Percentiles rank a stretch among this genome's conserved stretches.
Evolutionary conservation across 1,140 invertebrate genomes (phyloP).

Genomic region (Gerris buenoi): DNA sequence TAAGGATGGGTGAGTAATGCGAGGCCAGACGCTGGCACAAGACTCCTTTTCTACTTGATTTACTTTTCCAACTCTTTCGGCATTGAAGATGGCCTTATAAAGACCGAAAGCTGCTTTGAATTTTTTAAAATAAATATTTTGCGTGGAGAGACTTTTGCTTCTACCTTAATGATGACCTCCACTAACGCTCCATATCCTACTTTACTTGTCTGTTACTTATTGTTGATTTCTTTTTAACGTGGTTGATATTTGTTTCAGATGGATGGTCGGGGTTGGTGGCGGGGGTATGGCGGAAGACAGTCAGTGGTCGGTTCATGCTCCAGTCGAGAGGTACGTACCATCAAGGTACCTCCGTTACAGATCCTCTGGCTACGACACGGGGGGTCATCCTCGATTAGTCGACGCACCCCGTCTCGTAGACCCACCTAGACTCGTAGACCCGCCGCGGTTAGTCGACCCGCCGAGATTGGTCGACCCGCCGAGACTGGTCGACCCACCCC

Average conservation of each 20-base stretch:
- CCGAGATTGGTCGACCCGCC: neutral
- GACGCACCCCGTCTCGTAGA: neutral
- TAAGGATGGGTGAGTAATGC: no score
- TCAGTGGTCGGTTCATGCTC: neutral
- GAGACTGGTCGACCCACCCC: neutral
- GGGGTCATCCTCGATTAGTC: neutral
- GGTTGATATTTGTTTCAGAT: neutral
- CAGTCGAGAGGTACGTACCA: slow-evolving; percentile 1
- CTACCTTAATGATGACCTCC: no score
- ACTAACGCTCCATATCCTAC: no score
- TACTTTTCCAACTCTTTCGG: no score
- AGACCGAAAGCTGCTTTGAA: no score
- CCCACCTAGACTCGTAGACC: neutral
- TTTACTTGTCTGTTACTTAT: no score
- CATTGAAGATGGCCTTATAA: no score
- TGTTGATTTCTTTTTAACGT: no score
- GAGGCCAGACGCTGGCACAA: no score
- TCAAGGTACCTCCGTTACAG: neutral
- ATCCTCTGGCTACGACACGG: neutral
- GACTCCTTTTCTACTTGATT: no score
- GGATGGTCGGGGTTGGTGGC: neutral
- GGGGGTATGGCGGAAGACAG: neutral
- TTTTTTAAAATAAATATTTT: no score
- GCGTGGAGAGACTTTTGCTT: no score
- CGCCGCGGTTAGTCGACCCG: neutral